Evolutionary conservation across 2,797 vertebrate species (phyloP).

Genomic region (Sebastes itinus): DNA sequence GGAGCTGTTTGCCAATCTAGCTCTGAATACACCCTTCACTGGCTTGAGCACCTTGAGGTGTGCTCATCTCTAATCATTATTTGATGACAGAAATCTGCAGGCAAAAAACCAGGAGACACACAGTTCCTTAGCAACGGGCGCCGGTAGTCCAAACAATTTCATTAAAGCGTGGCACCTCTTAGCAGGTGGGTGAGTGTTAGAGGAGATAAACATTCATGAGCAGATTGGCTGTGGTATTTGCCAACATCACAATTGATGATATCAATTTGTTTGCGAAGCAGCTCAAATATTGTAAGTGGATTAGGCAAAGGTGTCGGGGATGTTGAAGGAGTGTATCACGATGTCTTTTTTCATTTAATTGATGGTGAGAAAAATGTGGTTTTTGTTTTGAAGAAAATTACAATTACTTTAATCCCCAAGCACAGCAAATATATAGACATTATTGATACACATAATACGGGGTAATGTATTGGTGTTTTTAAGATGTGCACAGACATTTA

Average conservation of each 20-base stretch:
- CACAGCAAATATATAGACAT: not conserved
- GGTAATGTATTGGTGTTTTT: not conserved
- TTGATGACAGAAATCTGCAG: conserved; percentile 97
- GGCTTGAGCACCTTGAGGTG: conserved; percentile 94
- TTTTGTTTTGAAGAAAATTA: conserved; percentile 45
- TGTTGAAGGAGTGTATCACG: conserved; percentile 66
- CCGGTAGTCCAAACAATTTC: conserved; percentile 99
- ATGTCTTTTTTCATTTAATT: conserved; percentile 69
- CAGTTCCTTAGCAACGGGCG: conserved; percentile 98
- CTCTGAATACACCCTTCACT: conserved; percentile 88
- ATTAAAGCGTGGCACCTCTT: conserved; percentile 99
- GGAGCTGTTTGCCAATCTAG: conserved; percentile 90
- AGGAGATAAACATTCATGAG: conserved; percentile 99
- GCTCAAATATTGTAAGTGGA: conserved; percentile 87
- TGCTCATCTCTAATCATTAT: conserved; percentile 98
- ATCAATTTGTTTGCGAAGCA: conserved; percentile 97
- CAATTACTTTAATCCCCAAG: conserved; percentile 44
- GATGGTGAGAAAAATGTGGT: conserved; percentile 30
- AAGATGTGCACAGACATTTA: not conserved
- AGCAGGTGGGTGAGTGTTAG: conserved; percentile 98
- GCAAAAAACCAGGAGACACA: conserved; percentile 88
- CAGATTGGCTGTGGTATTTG: conserved; percentile 96
- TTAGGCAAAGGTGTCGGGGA: conserved; percentile 79
- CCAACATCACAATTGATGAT: conserved; percentile 98
- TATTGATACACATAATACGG: not conserved